phyloP scores from a whole-genome alignment of 2,113 vertebrate genomes.

The Mola mola region DNA sequence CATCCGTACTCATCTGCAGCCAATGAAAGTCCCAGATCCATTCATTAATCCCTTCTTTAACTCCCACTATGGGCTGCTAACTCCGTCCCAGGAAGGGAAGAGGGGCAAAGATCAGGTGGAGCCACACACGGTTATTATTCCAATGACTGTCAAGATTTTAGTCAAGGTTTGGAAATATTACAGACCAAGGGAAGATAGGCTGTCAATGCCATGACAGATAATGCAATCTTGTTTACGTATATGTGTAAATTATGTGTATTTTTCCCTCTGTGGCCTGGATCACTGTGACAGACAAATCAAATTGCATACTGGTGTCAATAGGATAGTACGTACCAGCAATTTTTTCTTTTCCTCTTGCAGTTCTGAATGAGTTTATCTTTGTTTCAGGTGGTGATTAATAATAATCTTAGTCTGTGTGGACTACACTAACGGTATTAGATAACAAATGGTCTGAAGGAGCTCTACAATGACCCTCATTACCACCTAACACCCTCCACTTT shows the following conservation, averaged over 20 bases:
- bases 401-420: too few relatives aligned
- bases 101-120: neutral
- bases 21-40: conserved; percentile 22
- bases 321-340: neutral
- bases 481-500: conserved; percentile 3
- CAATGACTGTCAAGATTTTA: neutral
- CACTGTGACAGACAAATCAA: neutral
- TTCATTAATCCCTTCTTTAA: conserved; percentile 21
- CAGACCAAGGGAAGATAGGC: neutral
- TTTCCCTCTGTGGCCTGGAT: neutral
- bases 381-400: too few relatives aligned
- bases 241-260: neutral
- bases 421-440: neutral
- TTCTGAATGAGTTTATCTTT: too few relatives aligned
- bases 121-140: conserved; percentile 9
- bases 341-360: too few relatives aligned
- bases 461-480: conserved; percentile 9
- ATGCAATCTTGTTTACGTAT: neutral
- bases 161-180: neutral
- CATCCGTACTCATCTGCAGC: conserved; percentile 6
- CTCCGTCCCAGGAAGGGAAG: conserved; percentile 1
- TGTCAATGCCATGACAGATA: neutral
- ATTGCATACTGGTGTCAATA: too few relatives aligned
- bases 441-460: neutral
- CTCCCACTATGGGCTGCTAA: neutral